phyloP scores from a whole-genome alignment of 2,888 invertebrate species.

The Apodemia hepburni region DNA sequence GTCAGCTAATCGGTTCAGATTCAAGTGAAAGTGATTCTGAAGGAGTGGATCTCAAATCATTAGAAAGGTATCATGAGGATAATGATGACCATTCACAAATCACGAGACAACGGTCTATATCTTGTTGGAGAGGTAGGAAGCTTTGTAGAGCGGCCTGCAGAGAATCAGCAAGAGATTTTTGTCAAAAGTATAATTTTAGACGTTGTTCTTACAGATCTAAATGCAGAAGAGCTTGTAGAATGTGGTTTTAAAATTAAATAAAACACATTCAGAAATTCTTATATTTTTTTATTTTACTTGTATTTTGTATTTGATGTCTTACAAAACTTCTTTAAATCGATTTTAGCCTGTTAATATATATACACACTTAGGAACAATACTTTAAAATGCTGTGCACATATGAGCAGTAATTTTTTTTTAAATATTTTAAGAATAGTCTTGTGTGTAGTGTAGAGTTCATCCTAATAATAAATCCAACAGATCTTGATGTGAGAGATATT shows the following conservation, averaged over 20 bases:
- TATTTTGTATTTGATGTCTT: no score
- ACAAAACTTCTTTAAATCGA: no score
- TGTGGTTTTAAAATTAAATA: neutral
- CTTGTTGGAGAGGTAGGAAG: neutral
- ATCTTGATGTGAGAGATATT: no score
- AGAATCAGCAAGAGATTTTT: neutral
- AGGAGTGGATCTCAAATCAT: neutral
- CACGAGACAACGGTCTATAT: neutral
- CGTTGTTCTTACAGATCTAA: constrained; percentile 1
- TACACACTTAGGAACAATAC: no score
- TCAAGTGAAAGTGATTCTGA: neutral
- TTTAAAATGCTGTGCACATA: no score
- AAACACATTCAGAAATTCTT: neutral
- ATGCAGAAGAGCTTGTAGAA: constrained; percentile 2
- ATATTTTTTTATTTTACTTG: no score
- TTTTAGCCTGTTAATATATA: no score
- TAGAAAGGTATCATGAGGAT: neutral
- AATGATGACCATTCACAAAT: neutral
- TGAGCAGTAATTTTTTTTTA: no score
- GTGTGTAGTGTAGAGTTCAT: no score
- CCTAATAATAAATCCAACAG: no score
- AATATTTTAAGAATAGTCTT: no score
- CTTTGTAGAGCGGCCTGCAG: neutral
- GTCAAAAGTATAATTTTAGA: neutral
- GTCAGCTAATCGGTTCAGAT: neutral